Base-by-base conservation (phyloP, 2,797 vertebrate species). In the Eidolon dupreanum region DNA sequence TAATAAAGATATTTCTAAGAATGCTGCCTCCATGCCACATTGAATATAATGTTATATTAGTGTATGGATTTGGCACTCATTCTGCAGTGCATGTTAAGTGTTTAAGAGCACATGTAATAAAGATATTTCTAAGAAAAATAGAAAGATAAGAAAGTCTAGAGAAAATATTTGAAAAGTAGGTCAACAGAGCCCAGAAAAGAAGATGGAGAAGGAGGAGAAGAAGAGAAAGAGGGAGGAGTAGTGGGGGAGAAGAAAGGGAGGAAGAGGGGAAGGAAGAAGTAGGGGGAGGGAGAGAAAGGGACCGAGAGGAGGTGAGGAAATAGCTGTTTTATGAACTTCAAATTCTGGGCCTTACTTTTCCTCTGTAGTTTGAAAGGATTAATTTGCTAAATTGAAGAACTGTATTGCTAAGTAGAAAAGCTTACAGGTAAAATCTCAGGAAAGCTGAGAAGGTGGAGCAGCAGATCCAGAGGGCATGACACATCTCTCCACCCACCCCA, bases 241-340 rank as follows among this genome's bases (percentile, higher is more conserved):
- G 5, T 0, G 6, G 15, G 26, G 13, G 38, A 15, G 1, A 0
- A 5, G 31, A 10, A 36, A 5, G 15, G 5, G 5, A 17, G 31
- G 1, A 38, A 17, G 24, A 73, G 46, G 38, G 8, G 65, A 66
- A 7, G 36, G 19, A 31, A 46, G 9, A 22, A 11, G 46, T 19
- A 11, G 22, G 8, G 4, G 3, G 33, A 38, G 65, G 4, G 6
- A n/a, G 0, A 38, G 19, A 33, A n/a, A 49, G 13, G 6, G 6
- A 20, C 17, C 3, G 19, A 63, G 24, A 26, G 17, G 19, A 24
- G 12, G 8, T 26, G 8, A 11, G 51, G 5, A 22, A 41, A 46
- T 8, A 13, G 51, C 28, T 70, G 6, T 68, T 68, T 83, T 12
- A 11, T 41, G 51, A 61, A 51, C 31, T 61, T 93, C 33, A 74